A percentile compares a stretch with the other conserved stretches of the same genome.
Conservation (phyloP, 2,888 invertebrate species). For the Oxycera nigricornis region DNA sequence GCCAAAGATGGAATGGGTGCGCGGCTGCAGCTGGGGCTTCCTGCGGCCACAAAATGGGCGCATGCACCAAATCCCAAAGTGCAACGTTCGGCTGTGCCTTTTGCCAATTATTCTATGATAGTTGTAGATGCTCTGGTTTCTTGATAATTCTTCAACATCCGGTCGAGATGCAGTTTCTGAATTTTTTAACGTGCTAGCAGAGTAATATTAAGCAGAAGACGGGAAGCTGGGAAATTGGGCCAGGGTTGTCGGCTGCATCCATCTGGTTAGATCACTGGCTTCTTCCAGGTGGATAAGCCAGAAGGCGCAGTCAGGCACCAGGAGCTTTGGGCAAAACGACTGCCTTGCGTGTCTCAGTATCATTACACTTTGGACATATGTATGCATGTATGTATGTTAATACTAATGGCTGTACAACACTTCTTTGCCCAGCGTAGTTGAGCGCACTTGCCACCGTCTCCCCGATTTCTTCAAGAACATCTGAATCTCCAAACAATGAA, state of each 20-base stretch:
- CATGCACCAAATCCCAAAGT: constrained; percentile 31
- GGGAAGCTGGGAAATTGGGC: background rate
- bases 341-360: too few species aligned
- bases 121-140: constrained; percentile 46
- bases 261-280: too few species aligned
- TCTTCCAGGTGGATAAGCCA: too few species aligned
- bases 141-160: constrained; percentile 49
- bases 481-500: background rate
- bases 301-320: too few species aligned
- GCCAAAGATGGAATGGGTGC: background rate
- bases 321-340: too few species aligned
- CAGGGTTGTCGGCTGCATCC: background rate
- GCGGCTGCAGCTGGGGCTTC: constrained; percentile 22
- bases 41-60: constrained; percentile 35
- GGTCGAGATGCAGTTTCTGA: constrained; percentile 49
- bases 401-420: too few species aligned
- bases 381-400: too few species aligned
- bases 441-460: too few species aligned
- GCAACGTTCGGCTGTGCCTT: constrained; percentile 35
- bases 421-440: too few species aligned
- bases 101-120: constrained; percentile 48
- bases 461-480: too few species aligned
- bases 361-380: too few species aligned
- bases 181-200: constrained; percentile 35
- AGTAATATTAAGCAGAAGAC: background rate